Evolutionary conservation across 1,140 invertebrate genomes (phyloP).

Genomic region (Drusus annulatus): DNA sequence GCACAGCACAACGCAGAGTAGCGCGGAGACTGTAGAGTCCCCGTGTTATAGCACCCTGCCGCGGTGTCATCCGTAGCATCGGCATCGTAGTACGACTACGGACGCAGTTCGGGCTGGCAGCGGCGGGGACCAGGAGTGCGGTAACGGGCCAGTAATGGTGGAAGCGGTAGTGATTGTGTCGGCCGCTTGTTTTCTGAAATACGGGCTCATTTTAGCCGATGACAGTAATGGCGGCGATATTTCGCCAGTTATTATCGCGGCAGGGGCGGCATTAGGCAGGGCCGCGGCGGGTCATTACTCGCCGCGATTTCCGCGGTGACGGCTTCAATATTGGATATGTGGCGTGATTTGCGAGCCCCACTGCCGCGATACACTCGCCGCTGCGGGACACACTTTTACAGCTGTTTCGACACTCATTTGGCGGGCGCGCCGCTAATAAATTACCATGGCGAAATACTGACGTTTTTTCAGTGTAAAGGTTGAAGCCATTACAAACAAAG

Average conservation of each 20-base stretch:
- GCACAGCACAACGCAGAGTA: not conserved
- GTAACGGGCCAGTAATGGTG: conserved; percentile 22
- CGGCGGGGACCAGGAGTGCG: not conserved
- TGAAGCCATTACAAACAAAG: no score
- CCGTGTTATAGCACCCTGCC: no score
- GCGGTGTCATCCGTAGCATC: no score
- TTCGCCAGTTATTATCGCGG: conserved; percentile 55
- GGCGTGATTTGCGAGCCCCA: conserved; percentile 34
- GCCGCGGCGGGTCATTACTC: conserved; percentile 36
- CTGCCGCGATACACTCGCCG: not conserved
- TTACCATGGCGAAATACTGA: not conserved
- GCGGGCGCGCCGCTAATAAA: not conserved
- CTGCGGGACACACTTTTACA: conserved; percentile 5
- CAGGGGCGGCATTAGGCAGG: conserved; percentile 21
- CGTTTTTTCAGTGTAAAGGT: no score
- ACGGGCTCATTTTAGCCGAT: conserved; percentile 58
- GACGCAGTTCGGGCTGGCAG: not conserved
- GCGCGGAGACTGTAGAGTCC: no score
- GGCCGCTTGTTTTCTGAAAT: conserved; percentile 58
- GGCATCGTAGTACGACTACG: not conserved
- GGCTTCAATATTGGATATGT: conserved; percentile 47
- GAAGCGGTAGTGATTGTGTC: conserved; percentile 54
- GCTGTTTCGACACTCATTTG: conserved; percentile 19
- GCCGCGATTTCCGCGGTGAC: conserved; percentile 47
- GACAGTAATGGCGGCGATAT: conserved; percentile 59